These are phyloP conservation scores for Scomberomorus guttatus DNA, from an alignment of 2,797 vertebrate species.

Conservation along the genomic window DNA sequence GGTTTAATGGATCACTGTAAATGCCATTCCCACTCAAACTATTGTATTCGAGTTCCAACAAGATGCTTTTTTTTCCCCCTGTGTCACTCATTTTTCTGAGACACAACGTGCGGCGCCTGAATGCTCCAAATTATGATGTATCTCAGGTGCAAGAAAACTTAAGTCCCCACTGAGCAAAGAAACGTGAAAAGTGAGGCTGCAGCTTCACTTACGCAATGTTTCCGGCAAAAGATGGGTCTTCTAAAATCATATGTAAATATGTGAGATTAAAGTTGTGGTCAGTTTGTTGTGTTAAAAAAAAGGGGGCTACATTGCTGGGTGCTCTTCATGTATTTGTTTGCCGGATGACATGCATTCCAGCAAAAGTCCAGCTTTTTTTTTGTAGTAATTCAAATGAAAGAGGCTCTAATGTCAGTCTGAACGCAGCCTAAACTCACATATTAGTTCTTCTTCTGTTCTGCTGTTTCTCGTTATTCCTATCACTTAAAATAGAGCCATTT, in stretches of 20 bases:
- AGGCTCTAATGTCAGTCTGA: background rate
- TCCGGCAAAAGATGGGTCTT: constrained; percentile 18
- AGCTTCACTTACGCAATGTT: constrained; percentile 3
- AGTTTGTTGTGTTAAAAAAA: background rate
- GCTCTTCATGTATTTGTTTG: background rate
- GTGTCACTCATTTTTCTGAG: constrained; percentile 53
- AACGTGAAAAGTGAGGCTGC: background rate
- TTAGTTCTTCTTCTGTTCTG: background rate
- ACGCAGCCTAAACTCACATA: constrained; percentile 7
- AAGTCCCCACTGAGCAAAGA: constrained; percentile 31
- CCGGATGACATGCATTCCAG: too few relatives aligned
- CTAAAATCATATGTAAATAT: constrained; percentile 11
- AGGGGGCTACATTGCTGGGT: background rate
- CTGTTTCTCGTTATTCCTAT: constrained; percentile 5
- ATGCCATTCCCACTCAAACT: constrained; percentile 61
- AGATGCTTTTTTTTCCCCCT: constrained; percentile 48
- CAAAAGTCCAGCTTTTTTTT: too few relatives aligned
- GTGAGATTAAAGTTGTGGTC: background rate
- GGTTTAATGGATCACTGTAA: constrained; percentile 76
- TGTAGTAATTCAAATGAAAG: background rate
- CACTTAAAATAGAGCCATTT: constrained; percentile 10
- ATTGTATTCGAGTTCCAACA: constrained; percentile 56
- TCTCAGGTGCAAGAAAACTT: constrained; percentile 32
- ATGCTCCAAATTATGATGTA: constrained; percentile 50
- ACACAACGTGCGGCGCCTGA: constrained; percentile 17